phyloP scores from a whole-genome alignment of 2,888 invertebrate species.

The Spodoptera picta region DNA sequence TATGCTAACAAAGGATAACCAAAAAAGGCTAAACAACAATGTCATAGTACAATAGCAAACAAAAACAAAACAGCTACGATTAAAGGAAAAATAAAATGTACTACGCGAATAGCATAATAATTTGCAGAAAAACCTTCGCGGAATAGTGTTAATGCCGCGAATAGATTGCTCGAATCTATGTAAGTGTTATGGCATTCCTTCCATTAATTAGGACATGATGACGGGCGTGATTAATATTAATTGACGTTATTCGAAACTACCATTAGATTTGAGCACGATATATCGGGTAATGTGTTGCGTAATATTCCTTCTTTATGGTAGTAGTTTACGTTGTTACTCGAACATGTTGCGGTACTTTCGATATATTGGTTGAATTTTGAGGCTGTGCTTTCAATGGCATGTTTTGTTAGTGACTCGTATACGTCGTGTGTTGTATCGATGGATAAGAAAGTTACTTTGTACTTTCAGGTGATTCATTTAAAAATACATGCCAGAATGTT shows the following conservation, averaged over 20 bases:
- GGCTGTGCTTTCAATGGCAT: neutral
- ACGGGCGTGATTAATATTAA: slow-evolving; percentile 64
- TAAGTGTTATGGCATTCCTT: slow-evolving; percentile 60
- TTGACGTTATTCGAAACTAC: slow-evolving; percentile 57
- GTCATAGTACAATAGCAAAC: too few species aligned
- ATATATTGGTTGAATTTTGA: slow-evolving; percentile 7
- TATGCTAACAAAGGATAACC: too few species aligned
- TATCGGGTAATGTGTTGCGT: slow-evolving; percentile 37
- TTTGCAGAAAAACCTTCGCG: slow-evolving; percentile 36
- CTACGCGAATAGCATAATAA: slow-evolving; percentile 16
- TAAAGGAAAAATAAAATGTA: slow-evolving; percentile 2
- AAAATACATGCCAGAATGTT: too few species aligned
- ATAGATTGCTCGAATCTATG: slow-evolving; percentile 49
- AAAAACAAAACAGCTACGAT: neutral
- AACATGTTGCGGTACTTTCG: slow-evolving; percentile 8
- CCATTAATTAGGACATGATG: slow-evolving; percentile 60
- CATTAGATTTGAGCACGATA: slow-evolving; percentile 48
- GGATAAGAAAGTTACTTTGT: too few species aligned
- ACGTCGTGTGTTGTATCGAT: too few species aligned
- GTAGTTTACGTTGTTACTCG: neutral
- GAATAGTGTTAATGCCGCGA: slow-evolving; percentile 37
- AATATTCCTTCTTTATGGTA: slow-evolving; percentile 33
- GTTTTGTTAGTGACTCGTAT: neutral
- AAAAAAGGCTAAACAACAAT: too few species aligned
- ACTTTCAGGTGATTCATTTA: too few species aligned